phyloP scores from a whole-genome alignment of 2,888 invertebrate species.

The Blastobasis adustella region DNA sequence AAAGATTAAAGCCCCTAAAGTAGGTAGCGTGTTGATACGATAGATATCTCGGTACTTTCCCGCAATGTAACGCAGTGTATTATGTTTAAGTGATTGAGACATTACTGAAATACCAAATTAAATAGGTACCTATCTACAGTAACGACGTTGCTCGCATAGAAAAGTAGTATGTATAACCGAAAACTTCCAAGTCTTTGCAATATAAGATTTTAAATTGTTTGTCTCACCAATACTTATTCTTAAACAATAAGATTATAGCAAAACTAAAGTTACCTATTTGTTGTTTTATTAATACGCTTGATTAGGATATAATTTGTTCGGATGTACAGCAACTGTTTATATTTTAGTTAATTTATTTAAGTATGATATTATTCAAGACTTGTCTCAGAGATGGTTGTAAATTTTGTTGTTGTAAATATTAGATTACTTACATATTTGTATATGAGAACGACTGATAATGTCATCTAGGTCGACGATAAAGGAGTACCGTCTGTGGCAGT shows the following conservation, averaged over 20 bases:
- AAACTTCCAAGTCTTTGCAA: slow-evolving; percentile 49
- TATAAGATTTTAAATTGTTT: slow-evolving; percentile 30
- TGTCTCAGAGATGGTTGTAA: slow-evolving; percentile 43
- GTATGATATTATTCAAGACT: slow-evolving; percentile 30
- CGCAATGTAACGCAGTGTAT: too few species aligned
- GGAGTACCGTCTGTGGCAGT: too few species aligned
- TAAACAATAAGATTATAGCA: slow-evolving; percentile 7
- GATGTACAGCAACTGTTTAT: slow-evolving; percentile 18
- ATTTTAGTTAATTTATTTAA: slow-evolving; percentile 25
- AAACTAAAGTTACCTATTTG: slow-evolving; percentile 10
- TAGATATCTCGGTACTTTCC: too few species aligned
- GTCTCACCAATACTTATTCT: slow-evolving; percentile 36
- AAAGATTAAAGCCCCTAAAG: slow-evolving; percentile 10
- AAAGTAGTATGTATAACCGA: slow-evolving; percentile 19
- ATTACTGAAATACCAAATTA: too few species aligned
- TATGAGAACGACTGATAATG: slow-evolving; percentile 47
- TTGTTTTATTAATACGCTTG: slow-evolving; percentile 32
- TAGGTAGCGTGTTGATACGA: slow-evolving; percentile 1
- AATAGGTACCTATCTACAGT: too few species aligned
- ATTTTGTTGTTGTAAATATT: slow-evolving; percentile 56
- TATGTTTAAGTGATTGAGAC: too few species aligned
- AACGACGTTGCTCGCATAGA: too few species aligned
- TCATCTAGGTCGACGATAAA: slow-evolving; percentile 27
- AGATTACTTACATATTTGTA: slow-evolving; percentile 18
- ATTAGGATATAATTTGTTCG: slow-evolving; percentile 22